A percentile compares a stretch with the other conserved stretches of the same genome.
Evolutionary conservation across 2,113 vertebrate species (phyloP).

Genomic region (Anser brachyrhynchus): DNA sequence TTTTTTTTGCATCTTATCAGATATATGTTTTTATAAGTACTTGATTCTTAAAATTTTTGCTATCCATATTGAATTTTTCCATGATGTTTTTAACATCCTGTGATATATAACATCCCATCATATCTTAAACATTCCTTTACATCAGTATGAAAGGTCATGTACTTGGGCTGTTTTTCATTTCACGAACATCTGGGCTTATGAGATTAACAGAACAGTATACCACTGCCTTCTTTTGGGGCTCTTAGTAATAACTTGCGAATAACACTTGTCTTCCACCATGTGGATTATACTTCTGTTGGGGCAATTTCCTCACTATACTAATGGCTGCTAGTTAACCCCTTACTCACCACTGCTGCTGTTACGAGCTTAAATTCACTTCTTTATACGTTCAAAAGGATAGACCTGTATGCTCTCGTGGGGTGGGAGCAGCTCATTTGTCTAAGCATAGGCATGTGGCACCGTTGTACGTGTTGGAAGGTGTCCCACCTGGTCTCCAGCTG

Average conservation of each 20-base stretch:
- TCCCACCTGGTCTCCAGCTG: constrained; percentile 16
- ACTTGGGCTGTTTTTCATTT: constrained; percentile 79
- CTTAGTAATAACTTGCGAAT: constrained; percentile 80
- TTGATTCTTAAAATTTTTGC: constrained; percentile 24
- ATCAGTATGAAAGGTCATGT: constrained; percentile 72
- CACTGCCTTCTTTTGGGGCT: constrained; percentile 72
- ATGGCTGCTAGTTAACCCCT: constrained; percentile 66
- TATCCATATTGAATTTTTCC: constrained; percentile 34
- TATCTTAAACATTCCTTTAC: constrained; percentile 77
- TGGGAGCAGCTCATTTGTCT: neutral
- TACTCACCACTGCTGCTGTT: constrained; percentile 26
- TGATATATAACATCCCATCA: constrained; percentile 75
- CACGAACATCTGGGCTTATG: constrained; percentile 78
- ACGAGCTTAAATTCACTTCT: neutral
- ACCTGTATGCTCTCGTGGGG: neutral
- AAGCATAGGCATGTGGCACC: neutral
- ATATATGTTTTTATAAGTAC: neutral
- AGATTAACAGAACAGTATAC: constrained; percentile 74
- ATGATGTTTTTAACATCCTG: constrained; percentile 64
- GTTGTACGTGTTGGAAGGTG: neutral
- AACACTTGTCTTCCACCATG: constrained; percentile 76
- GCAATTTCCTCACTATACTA: constrained; percentile 62
- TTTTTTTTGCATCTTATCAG: neutral
- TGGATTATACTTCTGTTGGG: constrained; percentile 71
- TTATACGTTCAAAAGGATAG: neutral